A percentile compares a stretch with the other conserved stretches of the same genome.
Conservation (phyloP, 2,888 invertebrate genomes). For the Fragum whitleyi region DNA sequence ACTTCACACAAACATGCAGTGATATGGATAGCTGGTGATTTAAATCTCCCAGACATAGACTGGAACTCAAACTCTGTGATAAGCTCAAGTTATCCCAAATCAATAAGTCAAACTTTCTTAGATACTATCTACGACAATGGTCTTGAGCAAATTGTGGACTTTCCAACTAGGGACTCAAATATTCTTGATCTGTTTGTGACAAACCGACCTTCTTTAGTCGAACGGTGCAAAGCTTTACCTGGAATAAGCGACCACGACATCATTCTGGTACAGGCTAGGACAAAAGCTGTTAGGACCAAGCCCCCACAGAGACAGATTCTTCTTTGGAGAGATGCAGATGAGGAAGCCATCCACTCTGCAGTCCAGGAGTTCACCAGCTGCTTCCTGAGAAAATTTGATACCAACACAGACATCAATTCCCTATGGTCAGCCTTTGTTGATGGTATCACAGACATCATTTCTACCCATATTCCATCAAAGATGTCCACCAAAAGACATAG, state of each 20-base stretch:
- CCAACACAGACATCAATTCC: conserved; percentile 13
- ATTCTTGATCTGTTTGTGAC: conserved; percentile 24
- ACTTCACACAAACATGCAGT: conserved; percentile 27
- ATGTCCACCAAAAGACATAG: conserved; percentile 22
- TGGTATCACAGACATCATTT: conserved; percentile 8
- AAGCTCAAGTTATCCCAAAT: conserved; percentile 15
- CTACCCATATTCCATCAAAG: conserved; percentile 36
- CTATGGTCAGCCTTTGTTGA: conserved; percentile 33
- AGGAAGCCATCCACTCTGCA: neutral
- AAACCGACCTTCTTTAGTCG: conserved; percentile 32
- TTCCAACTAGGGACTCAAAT: conserved; percentile 32
- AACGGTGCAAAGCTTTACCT: conserved; percentile 5
- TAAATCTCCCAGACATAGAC: conserved; percentile 45
- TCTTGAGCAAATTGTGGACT: conserved; percentile 28
- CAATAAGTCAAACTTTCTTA: conserved; percentile 13
- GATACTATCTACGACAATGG: conserved; percentile 30
- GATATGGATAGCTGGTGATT: conserved; percentile 43
- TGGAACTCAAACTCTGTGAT: conserved; percentile 24
- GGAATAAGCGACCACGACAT: conserved; percentile 45
- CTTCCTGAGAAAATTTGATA: neutral
- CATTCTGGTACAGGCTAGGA: conserved; percentile 19
- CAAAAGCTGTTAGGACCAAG: conserved; percentile 10
- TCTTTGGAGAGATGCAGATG: conserved; percentile 32
- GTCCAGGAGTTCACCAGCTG: conserved; percentile 3
- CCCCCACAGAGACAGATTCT: conserved; percentile 29